phyloP scores from a whole-genome alignment of 2,888 invertebrate species.

The Drosophila borborema region DNA sequence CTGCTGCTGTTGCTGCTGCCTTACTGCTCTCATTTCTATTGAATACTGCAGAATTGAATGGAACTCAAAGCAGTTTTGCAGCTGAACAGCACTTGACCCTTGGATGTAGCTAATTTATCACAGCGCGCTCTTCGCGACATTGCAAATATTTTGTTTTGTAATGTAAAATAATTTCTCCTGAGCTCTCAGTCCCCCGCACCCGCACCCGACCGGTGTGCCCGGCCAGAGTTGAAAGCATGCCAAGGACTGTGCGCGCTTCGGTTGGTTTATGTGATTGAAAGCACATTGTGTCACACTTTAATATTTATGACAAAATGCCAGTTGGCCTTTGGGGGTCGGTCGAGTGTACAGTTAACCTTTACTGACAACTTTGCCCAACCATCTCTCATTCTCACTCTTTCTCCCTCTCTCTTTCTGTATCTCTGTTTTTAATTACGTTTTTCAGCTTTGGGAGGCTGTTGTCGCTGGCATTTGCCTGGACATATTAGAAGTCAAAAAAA shows the following conservation, averaged over 20 bases:
- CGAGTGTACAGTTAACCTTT: slow-evolving; percentile 38
- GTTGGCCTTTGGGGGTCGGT: slow-evolving; percentile 43
- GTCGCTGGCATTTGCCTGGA: slow-evolving; percentile 21
- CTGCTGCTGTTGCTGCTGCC: background rate
- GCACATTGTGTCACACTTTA: slow-evolving; percentile 67
- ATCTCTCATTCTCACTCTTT: background rate
- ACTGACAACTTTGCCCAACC: slow-evolving; percentile 24
- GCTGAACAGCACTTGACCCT: slow-evolving; percentile 21
- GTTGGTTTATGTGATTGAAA: slow-evolving; percentile 64
- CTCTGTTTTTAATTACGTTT: slow-evolving; percentile 45
- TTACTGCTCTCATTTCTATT: slow-evolving; percentile 2
- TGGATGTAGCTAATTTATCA: slow-evolving; percentile 75
- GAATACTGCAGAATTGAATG: slow-evolving; percentile 23
- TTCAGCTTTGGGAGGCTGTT: slow-evolving; percentile 26
- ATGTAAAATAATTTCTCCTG: slow-evolving; percentile 54
- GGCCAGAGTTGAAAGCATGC: slow-evolving; percentile 53
- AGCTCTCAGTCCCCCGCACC: background rate
- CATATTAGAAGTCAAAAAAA: slow-evolving; percentile 40
- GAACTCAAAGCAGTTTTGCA: slow-evolving; percentile 42
- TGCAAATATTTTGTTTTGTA: slow-evolving; percentile 71
- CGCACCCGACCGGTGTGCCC: background rate
- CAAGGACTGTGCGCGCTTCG: slow-evolving; percentile 49
- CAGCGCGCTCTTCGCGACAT: slow-evolving; percentile 45
- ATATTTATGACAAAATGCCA: slow-evolving; percentile 81
- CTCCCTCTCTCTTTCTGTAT: background rate